Base-by-base conservation (phyloP, 2,113 vertebrate genomes). In the Calcarius ornatus region DNA sequence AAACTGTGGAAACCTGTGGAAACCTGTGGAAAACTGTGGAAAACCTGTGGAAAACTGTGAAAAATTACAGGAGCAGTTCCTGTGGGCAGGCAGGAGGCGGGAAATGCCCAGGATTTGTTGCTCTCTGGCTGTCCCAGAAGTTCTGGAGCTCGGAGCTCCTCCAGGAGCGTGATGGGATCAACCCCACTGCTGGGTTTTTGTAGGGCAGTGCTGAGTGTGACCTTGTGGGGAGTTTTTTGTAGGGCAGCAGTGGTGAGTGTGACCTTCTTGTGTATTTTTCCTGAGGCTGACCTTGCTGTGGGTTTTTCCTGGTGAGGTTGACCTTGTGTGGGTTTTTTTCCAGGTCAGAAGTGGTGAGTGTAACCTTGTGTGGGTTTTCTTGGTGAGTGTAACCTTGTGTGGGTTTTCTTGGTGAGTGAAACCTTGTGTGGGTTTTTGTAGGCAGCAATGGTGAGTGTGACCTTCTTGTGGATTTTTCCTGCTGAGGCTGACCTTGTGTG, bases 31-130 rank as follows among this genome's bases (percentile, higher is more conserved):
- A n/a, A n/a, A n/a, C 31, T 25, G 42, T 45, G 28, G 9, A 43
- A 64, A 64, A 15, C n/a, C 19, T 50, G 13, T 57, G 60, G 9
- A 45, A 45, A 64, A 4, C 11, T 8, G 28, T 12, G 50, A 25
- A 21, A n/a, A 59, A 5, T 6, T 2, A 2, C 31, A 35, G 19
- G 31, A 31, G 37, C 11, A 24, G 16, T 8, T 35, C 4, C 10
- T 47, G 20, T 25, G 50, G 5, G 15, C 43, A 38, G 16, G 27
- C 35, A 37, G 72, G 3, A 38, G 72, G 72, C 53, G 50, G 38
- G 45, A 22, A 43, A 37, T 61, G 45, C n/a, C 28, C 33, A 6
- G 54, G 3, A 0, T 7, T 31, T 35, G 45, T 1, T 37, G n/a
- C 11, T 38, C 16, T 33, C 12, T 6, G 21, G 65, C 48, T 30